Evolutionary conservation across 2,888 invertebrate species (phyloP).

Genomic region (Zhengitettix transpicula): DNA sequence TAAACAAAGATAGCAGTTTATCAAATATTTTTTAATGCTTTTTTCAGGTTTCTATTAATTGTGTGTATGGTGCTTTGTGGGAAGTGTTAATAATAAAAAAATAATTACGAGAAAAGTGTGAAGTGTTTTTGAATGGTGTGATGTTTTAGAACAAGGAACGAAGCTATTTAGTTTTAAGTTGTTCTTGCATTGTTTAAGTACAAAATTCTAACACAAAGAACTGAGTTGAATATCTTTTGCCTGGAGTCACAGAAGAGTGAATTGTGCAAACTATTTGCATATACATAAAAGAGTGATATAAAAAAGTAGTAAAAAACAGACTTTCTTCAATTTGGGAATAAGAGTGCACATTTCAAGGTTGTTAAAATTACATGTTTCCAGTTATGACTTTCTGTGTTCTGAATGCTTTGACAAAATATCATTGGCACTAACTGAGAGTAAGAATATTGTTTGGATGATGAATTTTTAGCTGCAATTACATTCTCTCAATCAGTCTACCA

Average conservation of each 20-base stretch:
- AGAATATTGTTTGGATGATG: too few relatives aligned
- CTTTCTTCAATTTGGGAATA: not conserved
- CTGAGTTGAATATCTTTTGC: not conserved
- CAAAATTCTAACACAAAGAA: too few relatives aligned
- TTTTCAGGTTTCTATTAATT: too few relatives aligned
- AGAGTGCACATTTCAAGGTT: not conserved
- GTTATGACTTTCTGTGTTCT: not conserved
- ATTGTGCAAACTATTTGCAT: not conserved
- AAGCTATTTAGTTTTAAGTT: too few relatives aligned
- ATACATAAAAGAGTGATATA: not conserved
- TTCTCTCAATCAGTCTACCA: not conserved
- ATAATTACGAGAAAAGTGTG: too few relatives aligned
- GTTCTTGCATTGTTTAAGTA: not conserved
- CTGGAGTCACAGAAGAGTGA: not conserved
- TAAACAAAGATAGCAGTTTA: too few relatives aligned
- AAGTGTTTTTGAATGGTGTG: too few relatives aligned
- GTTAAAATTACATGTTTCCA: not conserved
- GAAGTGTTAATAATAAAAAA: too few relatives aligned
- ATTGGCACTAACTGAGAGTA: too few relatives aligned
- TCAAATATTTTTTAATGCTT: not conserved
- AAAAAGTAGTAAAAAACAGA: not conserved
- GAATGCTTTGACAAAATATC: too few relatives aligned
- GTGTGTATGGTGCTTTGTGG: too few relatives aligned
- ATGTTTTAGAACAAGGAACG: too few relatives aligned
- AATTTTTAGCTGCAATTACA: conserved; percentile 14